Conservation (phyloP, 1,140 invertebrate genomes). For the Lamellibrachia luymesi region DNA sequence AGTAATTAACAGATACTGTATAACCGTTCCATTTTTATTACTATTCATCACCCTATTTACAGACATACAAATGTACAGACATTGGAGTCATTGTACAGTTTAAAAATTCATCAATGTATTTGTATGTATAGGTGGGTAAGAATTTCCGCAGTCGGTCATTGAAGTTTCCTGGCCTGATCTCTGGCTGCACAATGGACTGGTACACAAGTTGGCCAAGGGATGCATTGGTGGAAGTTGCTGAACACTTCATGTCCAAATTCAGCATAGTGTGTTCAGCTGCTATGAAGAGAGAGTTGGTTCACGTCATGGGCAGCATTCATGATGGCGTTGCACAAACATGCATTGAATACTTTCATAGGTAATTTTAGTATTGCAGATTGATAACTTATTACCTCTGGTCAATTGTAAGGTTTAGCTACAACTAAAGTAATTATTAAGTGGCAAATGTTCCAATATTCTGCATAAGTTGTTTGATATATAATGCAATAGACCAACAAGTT, state of each 20-base stretch:
- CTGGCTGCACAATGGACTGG: constrained; percentile 96
- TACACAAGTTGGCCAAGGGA: constrained; percentile 96
- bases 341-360: constrained; percentile 87
- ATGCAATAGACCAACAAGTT: not conserved
- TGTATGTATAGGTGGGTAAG: constrained; percentile 57
- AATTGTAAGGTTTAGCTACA: not conserved
- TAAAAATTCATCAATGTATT: no score
- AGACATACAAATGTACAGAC: no score
- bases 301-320: constrained; percentile 88
- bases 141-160: constrained; percentile 70
- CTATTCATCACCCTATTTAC: no score
- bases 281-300: constrained; percentile 82
- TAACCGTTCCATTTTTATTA: no score
- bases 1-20: no score
- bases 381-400: not conserved
- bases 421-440: not conserved
- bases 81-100: not conserved
- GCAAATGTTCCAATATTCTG: not conserved
- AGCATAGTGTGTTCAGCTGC: constrained; percentile 81
- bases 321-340: constrained; percentile 89
- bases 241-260: constrained; percentile 87
- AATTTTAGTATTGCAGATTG: constrained; percentile 20
- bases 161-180: constrained; percentile 91
- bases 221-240: constrained; percentile 86
- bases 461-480: no score